Conservation (phyloP, 2,888 invertebrate species). For the Stenolophus ochropezus region DNA sequence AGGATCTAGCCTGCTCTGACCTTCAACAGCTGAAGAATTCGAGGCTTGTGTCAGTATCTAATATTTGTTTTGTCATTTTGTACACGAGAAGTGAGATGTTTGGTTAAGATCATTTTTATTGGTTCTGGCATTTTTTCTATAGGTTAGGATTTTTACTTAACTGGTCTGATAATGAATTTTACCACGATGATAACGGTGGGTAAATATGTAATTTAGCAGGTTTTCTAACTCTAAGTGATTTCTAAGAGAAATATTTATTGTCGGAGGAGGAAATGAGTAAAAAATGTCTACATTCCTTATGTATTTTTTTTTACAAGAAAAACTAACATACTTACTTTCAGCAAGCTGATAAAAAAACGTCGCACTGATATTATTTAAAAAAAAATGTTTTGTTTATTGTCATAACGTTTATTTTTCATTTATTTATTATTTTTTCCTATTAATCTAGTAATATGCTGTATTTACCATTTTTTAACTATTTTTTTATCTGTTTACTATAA, state of each 20-base stretch:
- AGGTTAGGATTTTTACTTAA: background rate
- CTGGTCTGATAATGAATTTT: slow-evolving; percentile 19
- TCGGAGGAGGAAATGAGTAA: background rate
- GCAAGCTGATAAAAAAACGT: too few relatives aligned
- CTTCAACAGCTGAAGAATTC: slow-evolving; percentile 12
- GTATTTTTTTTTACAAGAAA: background rate
- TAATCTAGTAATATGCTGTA: too few relatives aligned
- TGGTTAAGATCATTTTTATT: slow-evolving; percentile 31
- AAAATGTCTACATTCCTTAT: background rate
- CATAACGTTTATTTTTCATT: too few relatives aligned
- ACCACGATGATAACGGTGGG: slow-evolving; percentile 28
- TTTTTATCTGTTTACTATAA: too few relatives aligned
- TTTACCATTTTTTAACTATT: too few relatives aligned
- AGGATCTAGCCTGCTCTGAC: background rate
- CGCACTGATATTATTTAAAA: too few relatives aligned
- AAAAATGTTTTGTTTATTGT: too few relatives aligned
- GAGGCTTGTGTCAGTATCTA: slow-evolving; percentile 1
- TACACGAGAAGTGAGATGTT: background rate
- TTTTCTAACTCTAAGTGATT: background rate
- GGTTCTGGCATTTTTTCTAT: background rate
- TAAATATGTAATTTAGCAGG: slow-evolving; percentile 35
- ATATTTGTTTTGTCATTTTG: slow-evolving; percentile 24
- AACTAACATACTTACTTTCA: background rate
- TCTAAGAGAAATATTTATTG: background rate
- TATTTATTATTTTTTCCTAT: too few relatives aligned